These are phyloP conservation scores for Palythoa grandis DNA, from an alignment of 92 coral and sea anemone species.

Conservation along the genomic window DNA sequence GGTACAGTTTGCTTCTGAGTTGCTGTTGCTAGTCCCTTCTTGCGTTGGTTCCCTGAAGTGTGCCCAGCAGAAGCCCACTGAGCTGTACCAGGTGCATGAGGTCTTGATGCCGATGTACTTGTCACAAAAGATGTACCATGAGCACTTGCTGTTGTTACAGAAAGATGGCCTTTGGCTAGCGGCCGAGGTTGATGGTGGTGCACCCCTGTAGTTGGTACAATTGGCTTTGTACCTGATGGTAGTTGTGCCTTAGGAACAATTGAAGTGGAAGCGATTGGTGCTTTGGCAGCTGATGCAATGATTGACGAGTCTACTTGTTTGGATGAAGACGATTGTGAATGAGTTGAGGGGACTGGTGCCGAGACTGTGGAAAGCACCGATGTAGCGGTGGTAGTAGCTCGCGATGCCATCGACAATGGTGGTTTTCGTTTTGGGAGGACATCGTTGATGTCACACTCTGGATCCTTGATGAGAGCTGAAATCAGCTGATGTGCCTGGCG, in stretches of 20 bases:
- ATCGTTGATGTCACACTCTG: conserved; percentile 97
- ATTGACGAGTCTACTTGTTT: conserved; percentile 36
- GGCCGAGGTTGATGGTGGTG: conserved; percentile 31
- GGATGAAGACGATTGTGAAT: conserved; percentile 59
- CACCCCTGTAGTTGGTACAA: conserved; percentile 42
- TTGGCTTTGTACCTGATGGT: conserved; percentile 6
- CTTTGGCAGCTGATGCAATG: conserved; percentile 56
- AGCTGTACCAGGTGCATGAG: conserved; percentile 94
- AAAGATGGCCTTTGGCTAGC: conserved; percentile 8
- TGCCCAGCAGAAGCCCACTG: conserved; percentile 91
- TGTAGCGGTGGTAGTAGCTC: conserved; percentile 53
- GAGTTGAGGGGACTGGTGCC: conserved; percentile 56
- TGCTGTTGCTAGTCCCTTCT: conserved; percentile 64
- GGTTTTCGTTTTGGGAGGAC: conserved; percentile 93
- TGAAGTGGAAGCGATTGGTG: conserved; percentile 45
- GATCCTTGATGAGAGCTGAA: conserved; percentile 95
- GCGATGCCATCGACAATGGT: conserved; percentile 69
- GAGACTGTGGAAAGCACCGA: conserved; percentile 69
- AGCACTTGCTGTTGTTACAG: conserved; percentile 32
- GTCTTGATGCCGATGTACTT: conserved; percentile 27
- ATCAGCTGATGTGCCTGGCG: conserved; percentile 98
- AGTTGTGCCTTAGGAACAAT: conserved; percentile 25
- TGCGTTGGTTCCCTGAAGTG: conserved; percentile 53
- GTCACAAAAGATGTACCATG: conserved; percentile 20
- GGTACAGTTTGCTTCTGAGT: conserved; percentile 55